Percentiles rank a stretch among this genome's conserved stretches.
Evolutionary conservation across 2,113 vertebrate species (phyloP).

Genomic region (Parus major): DNA sequence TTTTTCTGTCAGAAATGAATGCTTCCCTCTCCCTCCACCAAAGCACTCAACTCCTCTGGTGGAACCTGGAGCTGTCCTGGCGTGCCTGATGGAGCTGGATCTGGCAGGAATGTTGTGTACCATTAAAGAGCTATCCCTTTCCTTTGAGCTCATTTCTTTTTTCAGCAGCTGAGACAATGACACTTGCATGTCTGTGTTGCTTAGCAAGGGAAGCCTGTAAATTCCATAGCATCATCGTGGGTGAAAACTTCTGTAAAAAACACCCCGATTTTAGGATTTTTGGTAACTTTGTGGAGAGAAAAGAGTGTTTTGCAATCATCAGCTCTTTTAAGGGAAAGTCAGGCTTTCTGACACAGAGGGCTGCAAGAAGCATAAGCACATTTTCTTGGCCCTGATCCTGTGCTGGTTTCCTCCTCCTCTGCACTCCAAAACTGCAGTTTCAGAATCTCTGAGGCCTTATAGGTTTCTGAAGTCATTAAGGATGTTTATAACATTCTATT

Average conservation of each 20-base stretch:
- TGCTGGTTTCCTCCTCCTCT: not conserved
- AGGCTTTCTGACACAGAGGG: not conserved
- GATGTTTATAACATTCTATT: not conserved
- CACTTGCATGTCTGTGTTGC: not conserved
- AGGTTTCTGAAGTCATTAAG: not conserved
- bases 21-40: not conserved
- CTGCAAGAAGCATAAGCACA: not conserved
- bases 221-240: not conserved
- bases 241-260: not conserved
- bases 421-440: not conserved
- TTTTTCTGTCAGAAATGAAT: not conserved
- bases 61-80: not conserved
- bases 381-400: slow-evolving; percentile 7
- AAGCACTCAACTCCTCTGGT: not conserved
- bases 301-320: not conserved
- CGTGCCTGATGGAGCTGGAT: not conserved
- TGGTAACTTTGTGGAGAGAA: not conserved
- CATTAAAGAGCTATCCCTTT: not conserved
- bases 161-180: not conserved
- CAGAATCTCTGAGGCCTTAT: not conserved
- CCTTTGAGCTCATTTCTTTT: not conserved
- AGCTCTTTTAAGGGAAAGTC: not conserved
- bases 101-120: not conserved
- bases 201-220: not conserved
- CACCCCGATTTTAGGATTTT: fast-evolving